Evolutionary conservation across 2,888 invertebrate species (phyloP).

Genomic region (Oxystoma pomonae): DNA sequence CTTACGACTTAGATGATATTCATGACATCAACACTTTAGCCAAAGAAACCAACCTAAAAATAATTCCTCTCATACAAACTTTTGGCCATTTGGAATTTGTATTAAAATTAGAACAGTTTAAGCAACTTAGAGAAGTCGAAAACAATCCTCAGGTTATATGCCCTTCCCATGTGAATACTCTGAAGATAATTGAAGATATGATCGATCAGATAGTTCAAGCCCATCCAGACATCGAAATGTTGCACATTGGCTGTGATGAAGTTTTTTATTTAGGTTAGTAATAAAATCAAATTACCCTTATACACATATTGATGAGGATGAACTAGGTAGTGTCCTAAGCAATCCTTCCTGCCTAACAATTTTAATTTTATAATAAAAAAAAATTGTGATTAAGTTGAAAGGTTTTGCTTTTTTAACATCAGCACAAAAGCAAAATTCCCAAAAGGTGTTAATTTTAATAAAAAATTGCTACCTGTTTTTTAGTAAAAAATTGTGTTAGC

Average conservation of each 20-base stretch:
- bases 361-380: too few species aligned
- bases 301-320: too few species aligned
- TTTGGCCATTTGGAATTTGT: conserved; percentile 83
- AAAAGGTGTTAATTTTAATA: too few species aligned
- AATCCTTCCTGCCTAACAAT: too few species aligned
- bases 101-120: conserved; percentile 65
- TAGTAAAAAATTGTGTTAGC: too few species aligned
- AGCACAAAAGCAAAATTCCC: too few species aligned
- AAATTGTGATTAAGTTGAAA: too few species aligned
- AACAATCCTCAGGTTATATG: conserved; percentile 63
- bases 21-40: conserved; percentile 46
- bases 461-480: too few species aligned
- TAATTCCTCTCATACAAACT: conserved; percentile 81
- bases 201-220: conserved; percentile 62
- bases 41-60: conserved; percentile 54
- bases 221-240: conserved; percentile 50
- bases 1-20: conserved; percentile 44
- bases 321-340: too few species aligned
- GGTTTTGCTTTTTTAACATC: too few species aligned
- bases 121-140: conserved; percentile 61
- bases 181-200: conserved; percentile 60
- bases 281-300: too few species aligned
- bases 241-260: conserved; percentile 84
- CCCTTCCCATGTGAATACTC: conserved; percentile 59
- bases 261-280: conserved; percentile 57